Evolutionary conservation across 2,797 vertebrate species (phyloP), one percentile per base, ranked within the genome.

Genomic region (Malurus leucopterus): DNA sequence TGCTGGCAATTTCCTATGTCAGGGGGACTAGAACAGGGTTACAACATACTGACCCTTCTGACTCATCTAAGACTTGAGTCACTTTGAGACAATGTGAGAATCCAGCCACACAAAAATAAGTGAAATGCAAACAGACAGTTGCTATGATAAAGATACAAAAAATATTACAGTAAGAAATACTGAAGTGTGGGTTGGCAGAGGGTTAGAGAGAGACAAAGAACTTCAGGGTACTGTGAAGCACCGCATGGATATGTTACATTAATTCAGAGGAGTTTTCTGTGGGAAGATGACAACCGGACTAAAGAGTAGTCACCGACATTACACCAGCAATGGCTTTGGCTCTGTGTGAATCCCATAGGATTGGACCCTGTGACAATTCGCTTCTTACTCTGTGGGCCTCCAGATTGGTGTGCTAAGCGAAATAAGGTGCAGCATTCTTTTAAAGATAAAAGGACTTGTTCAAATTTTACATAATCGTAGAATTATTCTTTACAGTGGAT

Each of bases 401-500:
- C 54, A 51, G 91, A 94, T 23, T 86, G 91, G 91, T 84, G 71
- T 47, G 74, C 71, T 81, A 91, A 92, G 80, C 29, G 38, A 95
- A 95, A 91, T 41, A 92, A 64, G 83, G 86, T 79, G 74, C 82
- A 90, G 90, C 87, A 92, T 91, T 93, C 83, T 94, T 92, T 88
- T 89, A 94, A 92, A 95, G 93, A 95, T 95, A 95, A 95, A 95
- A 95, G 86, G 89, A 88, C 94, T 93, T 82, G 64, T 71, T 93
- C 89, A 93, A 88, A 94, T 95, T 96, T 94, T 94, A 94, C 90
- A 95, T 95, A 95, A 96, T 95, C 91, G 0, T 95, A 93, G 94
- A 95, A 94, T 96, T 95, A 93, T 94, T 95, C 91, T 93, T 95
- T 95, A 90, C 79, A 91, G 91, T 94, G 85, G 90, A 90, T 90